Base-by-base conservation (phyloP, 2,113 vertebrate species). In the Pygathrix nemaeus region DNA sequence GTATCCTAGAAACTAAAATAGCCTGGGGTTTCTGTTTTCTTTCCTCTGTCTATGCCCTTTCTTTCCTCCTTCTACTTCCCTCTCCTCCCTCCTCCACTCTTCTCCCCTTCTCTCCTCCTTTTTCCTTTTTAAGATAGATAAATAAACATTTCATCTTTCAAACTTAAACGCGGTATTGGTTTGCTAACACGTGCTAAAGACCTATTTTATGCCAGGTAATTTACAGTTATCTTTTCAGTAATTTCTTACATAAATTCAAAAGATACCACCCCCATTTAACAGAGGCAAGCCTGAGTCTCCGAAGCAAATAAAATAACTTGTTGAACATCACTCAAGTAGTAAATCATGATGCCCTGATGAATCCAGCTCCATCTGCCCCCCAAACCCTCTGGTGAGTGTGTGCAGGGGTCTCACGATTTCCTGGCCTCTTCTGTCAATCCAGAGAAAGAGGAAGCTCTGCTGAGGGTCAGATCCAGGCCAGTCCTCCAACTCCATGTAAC, bases 401-500 rank as follows among this genome's bases (percentile, higher is more conserved):
- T 43, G 45, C 4, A 20, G 0, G 2, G 2, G 12, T 7, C 38
- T 89, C n/a, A 0, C 23, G 6, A 35, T 75, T 52, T 66, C 16
- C 45, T 45, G n/a, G 3, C 23, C 13, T 17, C 43, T 18, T 45
- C 30, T 38, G 30, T 6, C 25, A 21, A 16, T 16, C 12, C 25
- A 35, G 61, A 57, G 45, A 5, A 30, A 30, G 32, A 23, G 10
- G 10, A 30, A 27, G 5, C 78, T 14, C 55, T 7, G 12, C 11
- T 0, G 6, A 6, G 7, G 6, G 3, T 4, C 3, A 10, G 45
- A 12, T 4, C 3, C 18, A 4, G 17, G 75, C 21, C 40, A 8
- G 27, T n/a, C 1, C 11, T 52, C 3, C 17, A 2, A 5, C 17
- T 2, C 3, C 5, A 2, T 16, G 64, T 10, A 2, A 5, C 13